These are phyloP conservation scores for Grapholita molesta DNA, from an alignment of 1,140 invertebrate species.

Conservation along the genomic window DNA sequence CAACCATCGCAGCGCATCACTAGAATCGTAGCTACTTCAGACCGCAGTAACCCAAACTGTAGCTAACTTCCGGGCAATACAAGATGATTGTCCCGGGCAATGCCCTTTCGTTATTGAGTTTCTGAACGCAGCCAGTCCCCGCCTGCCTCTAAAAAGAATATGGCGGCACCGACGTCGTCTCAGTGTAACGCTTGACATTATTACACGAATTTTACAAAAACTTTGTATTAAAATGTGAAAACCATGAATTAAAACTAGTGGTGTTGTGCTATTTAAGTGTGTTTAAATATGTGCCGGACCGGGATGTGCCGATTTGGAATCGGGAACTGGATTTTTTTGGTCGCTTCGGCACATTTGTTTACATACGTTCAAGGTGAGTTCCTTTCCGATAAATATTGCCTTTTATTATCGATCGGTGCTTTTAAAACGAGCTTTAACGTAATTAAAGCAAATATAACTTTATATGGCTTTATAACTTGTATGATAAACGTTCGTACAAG, in stretches of 20 bases:
- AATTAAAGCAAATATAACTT: neutral
- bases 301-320: slow-evolving; percentile 66
- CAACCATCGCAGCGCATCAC: neutral
- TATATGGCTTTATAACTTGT: neutral
- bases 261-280: slow-evolving; percentile 60
- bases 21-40: slow-evolving; percentile 39
- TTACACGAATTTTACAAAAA: slow-evolving; percentile 45
- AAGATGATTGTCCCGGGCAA: slow-evolving; percentile 58
- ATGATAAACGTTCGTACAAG: neutral
- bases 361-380: slow-evolving; percentile 73
- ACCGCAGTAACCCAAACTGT: slow-evolving; percentile 2
- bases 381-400: slow-evolving; percentile 64
- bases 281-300: slow-evolving; percentile 70
- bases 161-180: slow-evolving; percentile 52
- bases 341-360: slow-evolving; percentile 70
- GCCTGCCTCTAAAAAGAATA: slow-evolving; percentile 45
- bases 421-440: neutral
- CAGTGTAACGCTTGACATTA: slow-evolving; percentile 39
- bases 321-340: slow-evolving; percentile 73
- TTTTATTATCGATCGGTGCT: slow-evolving; percentile 60
- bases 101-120: slow-evolving; percentile 73
- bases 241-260: slow-evolving; percentile 72
- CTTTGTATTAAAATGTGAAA: slow-evolving; percentile 74
- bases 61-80: slow-evolving; percentile 24
- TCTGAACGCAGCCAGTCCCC: slow-evolving; percentile 46